phyloP scores from a whole-genome alignment of 2,113 vertebrate species.

The Dicrurus megarhynchus region DNA sequence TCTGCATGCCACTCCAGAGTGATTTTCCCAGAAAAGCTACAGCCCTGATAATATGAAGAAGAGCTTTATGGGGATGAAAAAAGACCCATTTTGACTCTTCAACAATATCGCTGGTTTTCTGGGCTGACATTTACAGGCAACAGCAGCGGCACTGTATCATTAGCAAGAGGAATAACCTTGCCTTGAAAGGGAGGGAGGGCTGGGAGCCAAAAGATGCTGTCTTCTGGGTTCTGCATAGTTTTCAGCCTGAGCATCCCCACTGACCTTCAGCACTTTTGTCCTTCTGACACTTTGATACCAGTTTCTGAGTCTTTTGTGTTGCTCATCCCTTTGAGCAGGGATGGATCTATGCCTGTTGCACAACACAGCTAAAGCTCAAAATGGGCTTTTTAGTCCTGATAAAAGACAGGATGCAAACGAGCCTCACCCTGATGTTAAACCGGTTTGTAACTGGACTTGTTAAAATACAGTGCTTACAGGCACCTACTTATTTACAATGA shows the following conservation, averaged over 20 bases:
- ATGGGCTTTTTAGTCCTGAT: background rate
- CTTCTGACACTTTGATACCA: background rate
- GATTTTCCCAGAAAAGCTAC: background rate
- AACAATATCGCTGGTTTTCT: background rate
- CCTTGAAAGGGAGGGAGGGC: background rate
- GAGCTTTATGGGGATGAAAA: background rate
- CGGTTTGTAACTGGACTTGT: background rate
- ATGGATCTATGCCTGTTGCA: accelerated
- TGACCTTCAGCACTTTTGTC: background rate
- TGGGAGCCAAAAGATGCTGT: background rate
- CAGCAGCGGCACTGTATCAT: background rate
- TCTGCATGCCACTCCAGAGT: background rate
- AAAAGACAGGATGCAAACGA: background rate
- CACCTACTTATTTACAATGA: background rate
- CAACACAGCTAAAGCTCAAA: background rate
- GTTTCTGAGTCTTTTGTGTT: background rate
- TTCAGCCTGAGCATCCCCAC: background rate
- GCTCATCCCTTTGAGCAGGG: background rate
- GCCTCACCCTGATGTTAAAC: background rate
- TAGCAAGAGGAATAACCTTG: background rate
- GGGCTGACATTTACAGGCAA: background rate
- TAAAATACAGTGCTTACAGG: background rate
- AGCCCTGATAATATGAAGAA: background rate
- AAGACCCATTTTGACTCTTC: background rate
- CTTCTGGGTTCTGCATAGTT: background rate